Base-by-base conservation (phyloP, 2,888 invertebrate species). In the Koerneria pararmatus region DNA sequence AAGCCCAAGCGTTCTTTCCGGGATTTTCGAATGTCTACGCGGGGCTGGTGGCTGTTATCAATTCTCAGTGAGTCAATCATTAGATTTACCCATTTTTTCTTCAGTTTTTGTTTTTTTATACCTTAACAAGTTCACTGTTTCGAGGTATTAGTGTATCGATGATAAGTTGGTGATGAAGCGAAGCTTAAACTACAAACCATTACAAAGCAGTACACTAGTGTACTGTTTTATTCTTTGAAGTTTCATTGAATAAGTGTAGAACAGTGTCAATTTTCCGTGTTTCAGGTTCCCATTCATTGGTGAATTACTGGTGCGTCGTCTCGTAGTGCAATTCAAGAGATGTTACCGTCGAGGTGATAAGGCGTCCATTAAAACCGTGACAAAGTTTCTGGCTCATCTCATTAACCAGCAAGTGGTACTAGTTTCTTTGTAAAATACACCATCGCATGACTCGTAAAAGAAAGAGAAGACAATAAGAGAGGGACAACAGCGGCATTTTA, bases 11-110 rank as follows among this genome's bases (percentile, higher is more conserved):
- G 0, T 92, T 93, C 0, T 98, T 97, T 0, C 93, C 93, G 0
- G 94, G 95, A 0, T 99, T 97, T 82, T 95, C 95, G 0, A 91
- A 95, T 83, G 95, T 99, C 0, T 99, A 95, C 84, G 92, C 97
- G 2, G 94, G 93, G 1, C 85, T 99, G n/a, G 91, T 93, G 6
- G 88, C 95, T 0, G 91, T 97, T 34, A 91, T 99, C 31, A 99
- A 99, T 84, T 92, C 93, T 0, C 93, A 95, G 84, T 56, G 19
- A 32, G 57, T 6, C 22, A 15, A 24, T 53, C 8, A 15, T 53
- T n/a, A 53, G 11, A n/a, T 53, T 53, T n/a, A 53, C 46, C 46
- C 15, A 46, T n/a, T 46, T n/a, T n/a, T n/a, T n/a, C n/a, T n/a
- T n/a, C n/a, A n/a, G n/a, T n/a, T n/a, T n/a, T n/a, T n/a, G n/a